phyloP scores from a whole-genome alignment of 2,888 invertebrate genomes.

The Eupsilia transversa region DNA sequence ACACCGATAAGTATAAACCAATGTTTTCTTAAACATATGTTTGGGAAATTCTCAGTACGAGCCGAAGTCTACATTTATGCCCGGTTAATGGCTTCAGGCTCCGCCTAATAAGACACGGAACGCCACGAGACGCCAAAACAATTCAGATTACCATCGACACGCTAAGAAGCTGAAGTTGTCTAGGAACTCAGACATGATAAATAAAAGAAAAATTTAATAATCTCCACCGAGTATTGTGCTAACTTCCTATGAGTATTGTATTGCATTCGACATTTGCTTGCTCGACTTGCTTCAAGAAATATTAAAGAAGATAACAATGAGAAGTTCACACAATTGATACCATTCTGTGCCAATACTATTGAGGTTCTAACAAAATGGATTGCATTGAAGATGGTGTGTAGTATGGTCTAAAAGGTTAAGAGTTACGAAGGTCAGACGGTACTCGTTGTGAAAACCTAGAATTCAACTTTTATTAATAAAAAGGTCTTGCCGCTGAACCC shows the following conservation, averaged over 20 bases:
- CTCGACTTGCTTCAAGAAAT: conserved; percentile 32
- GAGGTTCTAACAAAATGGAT: conserved; percentile 22
- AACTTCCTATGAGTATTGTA: conserved; percentile 12
- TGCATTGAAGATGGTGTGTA: conserved; percentile 7
- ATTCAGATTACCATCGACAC: neutral
- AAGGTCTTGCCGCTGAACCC: conserved; percentile 12
- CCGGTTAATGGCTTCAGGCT: neutral
- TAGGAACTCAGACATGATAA: too few species aligned
- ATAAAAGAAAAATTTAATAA: neutral
- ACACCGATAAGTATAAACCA: neutral
- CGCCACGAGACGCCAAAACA: too few species aligned
- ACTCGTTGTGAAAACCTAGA: neutral
- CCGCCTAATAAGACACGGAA: neutral
- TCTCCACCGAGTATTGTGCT: neutral
- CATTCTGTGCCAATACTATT: conserved; percentile 4
- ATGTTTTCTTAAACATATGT: neutral
- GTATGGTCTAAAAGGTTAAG: neutral
- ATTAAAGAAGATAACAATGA: conserved; percentile 6
- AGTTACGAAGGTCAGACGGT: conserved; percentile 4
- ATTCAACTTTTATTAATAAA: conserved; percentile 28
- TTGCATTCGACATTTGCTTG: conserved; percentile 27
- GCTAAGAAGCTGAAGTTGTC: neutral
- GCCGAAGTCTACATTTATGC: too few species aligned
- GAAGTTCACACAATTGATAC: conserved; percentile 29
- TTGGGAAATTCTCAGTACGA: neutral